phyloP scores from a whole-genome alignment of 2,888 invertebrate species.

The Auanema sp. region DNA sequence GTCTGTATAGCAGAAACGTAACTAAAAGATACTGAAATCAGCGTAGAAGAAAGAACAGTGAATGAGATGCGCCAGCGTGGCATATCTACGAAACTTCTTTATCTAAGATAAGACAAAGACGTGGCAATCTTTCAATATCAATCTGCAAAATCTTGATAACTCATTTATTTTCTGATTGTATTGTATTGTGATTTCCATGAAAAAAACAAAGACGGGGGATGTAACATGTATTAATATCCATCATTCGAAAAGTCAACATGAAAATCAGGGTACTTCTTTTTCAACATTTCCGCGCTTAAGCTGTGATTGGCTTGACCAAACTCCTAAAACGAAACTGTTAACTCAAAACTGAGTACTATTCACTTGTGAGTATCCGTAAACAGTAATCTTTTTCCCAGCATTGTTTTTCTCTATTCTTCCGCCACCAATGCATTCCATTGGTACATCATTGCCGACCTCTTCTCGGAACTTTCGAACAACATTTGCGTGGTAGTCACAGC shows the following conservation, averaged over 20 bases:
- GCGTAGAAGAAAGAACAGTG: no score
- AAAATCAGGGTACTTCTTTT: slow-evolving; percentile 77
- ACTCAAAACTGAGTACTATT: slow-evolving; percentile 6
- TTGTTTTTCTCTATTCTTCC: slow-evolving; percentile 86
- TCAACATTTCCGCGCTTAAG: slow-evolving; percentile 76
- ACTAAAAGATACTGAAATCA: no score
- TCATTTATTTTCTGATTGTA: no score
- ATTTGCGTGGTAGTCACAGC: slow-evolving; percentile 73
- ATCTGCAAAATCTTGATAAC: no score
- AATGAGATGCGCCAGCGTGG: no score
- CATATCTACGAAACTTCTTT: no score
- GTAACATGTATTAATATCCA: slow-evolving; percentile 72
- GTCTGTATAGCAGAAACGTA: background rate
- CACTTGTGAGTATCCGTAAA: slow-evolving; percentile 89
- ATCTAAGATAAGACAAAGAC: no score
- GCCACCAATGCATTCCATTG: slow-evolving; percentile 77
- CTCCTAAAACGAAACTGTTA: slow-evolving; percentile 66
- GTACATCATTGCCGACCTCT: slow-evolving; percentile 20
- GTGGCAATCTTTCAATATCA: no score
- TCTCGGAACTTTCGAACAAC: slow-evolving; percentile 72
- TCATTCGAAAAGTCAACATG: slow-evolving; percentile 81
- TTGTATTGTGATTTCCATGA: no score
- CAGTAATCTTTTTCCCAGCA: slow-evolving; percentile 77
- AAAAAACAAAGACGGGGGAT: no score
- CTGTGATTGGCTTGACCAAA: slow-evolving; percentile 89